Evolutionary conservation across 2,888 invertebrate genomes (phyloP).

Genomic region (Augochlorella aurata): DNA sequence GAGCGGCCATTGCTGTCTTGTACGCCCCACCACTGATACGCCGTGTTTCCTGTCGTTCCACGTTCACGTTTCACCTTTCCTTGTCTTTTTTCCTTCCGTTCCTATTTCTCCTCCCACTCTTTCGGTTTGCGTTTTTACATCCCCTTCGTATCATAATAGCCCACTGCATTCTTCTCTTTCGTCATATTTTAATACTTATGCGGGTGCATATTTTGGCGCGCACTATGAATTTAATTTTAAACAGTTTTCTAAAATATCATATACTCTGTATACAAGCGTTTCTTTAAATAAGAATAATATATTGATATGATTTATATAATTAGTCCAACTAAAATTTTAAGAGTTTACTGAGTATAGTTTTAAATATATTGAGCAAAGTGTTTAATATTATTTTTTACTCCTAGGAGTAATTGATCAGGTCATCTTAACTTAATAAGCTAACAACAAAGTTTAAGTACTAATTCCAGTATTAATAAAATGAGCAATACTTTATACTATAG

Average conservation of each 20-base stretch:
- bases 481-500: neutral
- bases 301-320: neutral
- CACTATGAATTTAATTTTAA: slow-evolving; percentile 52
- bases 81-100: slow-evolving; percentile 61
- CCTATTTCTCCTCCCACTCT: slow-evolving; percentile 52
- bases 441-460: neutral
- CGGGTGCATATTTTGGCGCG: slow-evolving; percentile 59
- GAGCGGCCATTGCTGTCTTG: slow-evolving; percentile 79
- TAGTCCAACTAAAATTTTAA: neutral
- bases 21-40: slow-evolving; percentile 63
- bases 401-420: neutral
- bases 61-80: slow-evolving; percentile 67
- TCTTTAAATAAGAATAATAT: slow-evolving; percentile 6
- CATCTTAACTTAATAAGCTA: neutral
- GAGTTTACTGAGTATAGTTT: neutral
- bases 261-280: slow-evolving; percentile 5
- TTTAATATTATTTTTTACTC: neutral
- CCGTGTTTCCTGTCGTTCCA: slow-evolving; percentile 69
- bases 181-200: slow-evolving; percentile 36
- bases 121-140: slow-evolving; percentile 48
- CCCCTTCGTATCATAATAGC: slow-evolving; percentile 34
- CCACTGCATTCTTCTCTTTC: slow-evolving; percentile 11
- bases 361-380: neutral
- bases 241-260: slow-evolving; percentile 23
- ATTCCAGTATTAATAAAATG: neutral